Percentiles rank a stretch among this genome's conserved stretches.
These are phyloP conservation scores for Agrypnus murinus DNA, from an alignment of 2,888 invertebrate genomes.

Conservation along the genomic window DNA sequence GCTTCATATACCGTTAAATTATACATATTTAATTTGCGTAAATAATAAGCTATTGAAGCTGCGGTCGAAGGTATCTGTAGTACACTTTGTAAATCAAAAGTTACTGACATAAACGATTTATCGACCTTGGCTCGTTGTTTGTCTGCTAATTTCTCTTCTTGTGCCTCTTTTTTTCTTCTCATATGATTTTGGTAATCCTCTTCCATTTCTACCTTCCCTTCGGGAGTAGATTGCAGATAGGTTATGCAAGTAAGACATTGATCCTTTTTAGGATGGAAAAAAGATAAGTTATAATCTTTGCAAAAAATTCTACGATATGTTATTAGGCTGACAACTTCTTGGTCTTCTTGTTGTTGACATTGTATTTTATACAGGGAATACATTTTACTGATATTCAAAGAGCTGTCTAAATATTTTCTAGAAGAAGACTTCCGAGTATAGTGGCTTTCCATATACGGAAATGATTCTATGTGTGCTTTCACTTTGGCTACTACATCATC, in stretches of 20 bases:
- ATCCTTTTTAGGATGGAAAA: slow-evolving; percentile 38
- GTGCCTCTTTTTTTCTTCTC: slow-evolving; percentile 43
- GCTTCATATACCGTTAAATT: slow-evolving; percentile 21
- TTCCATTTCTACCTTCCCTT: slow-evolving; percentile 33
- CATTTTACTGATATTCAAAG: no score
- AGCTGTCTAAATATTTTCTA: slow-evolving; percentile 50
- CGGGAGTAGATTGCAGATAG: slow-evolving; percentile 26
- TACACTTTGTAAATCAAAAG: slow-evolving; percentile 41
- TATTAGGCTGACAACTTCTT: slow-evolving; percentile 30
- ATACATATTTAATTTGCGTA: slow-evolving; percentile 17
- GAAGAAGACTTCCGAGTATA: slow-evolving; percentile 49
- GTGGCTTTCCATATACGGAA: slow-evolving; percentile 55
- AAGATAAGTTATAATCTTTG: slow-evolving; percentile 31
- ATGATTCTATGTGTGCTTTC: slow-evolving; percentile 54
- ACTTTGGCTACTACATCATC: slow-evolving; percentile 42
- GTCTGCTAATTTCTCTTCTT: slow-evolving; percentile 28
- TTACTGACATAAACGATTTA: slow-evolving; percentile 19
- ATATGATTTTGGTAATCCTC: slow-evolving; percentile 53
- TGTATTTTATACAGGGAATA: slow-evolving; percentile 53
- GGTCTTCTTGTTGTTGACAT: slow-evolving; percentile 41
- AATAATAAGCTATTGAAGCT: slow-evolving; percentile 33
- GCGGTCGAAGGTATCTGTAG: slow-evolving; percentile 37
- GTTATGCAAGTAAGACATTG: slow-evolving; percentile 32
- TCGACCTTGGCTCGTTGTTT: slow-evolving; percentile 32
- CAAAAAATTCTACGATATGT: slow-evolving; percentile 35